These are phyloP conservation scores for Cervus canadensis DNA, from an alignment of 2,113 vertebrate genomes.

Conservation along the genomic window DNA sequence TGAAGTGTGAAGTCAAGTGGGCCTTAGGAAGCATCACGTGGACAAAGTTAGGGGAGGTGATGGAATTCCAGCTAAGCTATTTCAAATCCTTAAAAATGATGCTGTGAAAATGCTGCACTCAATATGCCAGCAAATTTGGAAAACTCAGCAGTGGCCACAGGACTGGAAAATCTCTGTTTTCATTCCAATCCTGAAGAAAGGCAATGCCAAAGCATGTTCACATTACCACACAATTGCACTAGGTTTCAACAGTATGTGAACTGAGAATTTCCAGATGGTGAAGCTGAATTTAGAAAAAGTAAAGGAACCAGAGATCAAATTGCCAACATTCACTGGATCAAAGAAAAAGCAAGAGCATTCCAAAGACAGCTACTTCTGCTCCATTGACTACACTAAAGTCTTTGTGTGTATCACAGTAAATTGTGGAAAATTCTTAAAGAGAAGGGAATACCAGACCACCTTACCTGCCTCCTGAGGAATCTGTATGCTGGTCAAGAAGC, in stretches of 20 bases:
- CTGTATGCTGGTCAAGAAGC: background rate
- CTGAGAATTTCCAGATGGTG: background rate
- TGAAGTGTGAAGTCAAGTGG: background rate
- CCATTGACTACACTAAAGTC: background rate
- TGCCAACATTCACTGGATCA: background rate
- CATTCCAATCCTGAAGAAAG: background rate
- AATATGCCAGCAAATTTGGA: background rate
- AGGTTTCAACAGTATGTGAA: background rate
- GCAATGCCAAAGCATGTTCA: background rate
- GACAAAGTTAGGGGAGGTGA: background rate
- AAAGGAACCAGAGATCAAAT: background rate
- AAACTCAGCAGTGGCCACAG: background rate
- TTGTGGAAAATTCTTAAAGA: background rate
- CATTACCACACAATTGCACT: background rate
- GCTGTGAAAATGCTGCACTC: background rate
- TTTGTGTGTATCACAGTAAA: background rate
- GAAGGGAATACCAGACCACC: background rate
- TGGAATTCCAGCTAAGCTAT: background rate
- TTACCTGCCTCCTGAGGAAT: background rate
- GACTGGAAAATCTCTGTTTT: background rate
- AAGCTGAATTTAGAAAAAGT: background rate
- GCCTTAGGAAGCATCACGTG: background rate
- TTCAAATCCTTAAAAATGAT: background rate
- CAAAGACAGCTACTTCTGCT: background rate
- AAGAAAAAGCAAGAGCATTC: background rate